Evolutionary conservation across 2,797 vertebrate genomes (phyloP).

Genomic region (Poeciliopsis turneri): DNA sequence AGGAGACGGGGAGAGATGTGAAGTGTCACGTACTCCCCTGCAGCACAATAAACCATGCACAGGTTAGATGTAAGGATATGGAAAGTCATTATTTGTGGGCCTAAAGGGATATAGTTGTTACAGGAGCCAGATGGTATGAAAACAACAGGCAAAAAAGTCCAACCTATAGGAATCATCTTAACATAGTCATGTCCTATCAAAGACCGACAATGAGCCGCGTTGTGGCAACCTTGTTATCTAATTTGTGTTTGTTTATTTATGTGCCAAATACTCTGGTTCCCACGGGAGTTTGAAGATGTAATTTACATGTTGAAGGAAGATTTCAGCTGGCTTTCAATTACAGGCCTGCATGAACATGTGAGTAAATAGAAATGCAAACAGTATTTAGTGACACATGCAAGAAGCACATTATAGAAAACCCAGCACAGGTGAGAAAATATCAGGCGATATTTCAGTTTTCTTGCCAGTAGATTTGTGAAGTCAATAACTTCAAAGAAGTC

Average conservation of each 20-base stretch:
- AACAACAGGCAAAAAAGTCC: slow-evolving; percentile 70
- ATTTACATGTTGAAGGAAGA: slow-evolving; percentile 58
- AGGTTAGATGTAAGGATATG: slow-evolving; percentile 76
- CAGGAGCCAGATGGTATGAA: slow-evolving; percentile 74
- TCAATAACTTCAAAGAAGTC: slow-evolving; percentile 46
- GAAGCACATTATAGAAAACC: neutral
- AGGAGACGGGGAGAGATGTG: slow-evolving; percentile 59
- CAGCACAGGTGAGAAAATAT: neutral
- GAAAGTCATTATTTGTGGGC: slow-evolving; percentile 81
- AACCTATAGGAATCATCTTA: slow-evolving; percentile 72
- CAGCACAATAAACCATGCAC: slow-evolving; percentile 68
- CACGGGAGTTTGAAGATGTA: slow-evolving; percentile 42
- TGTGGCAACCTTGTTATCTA: slow-evolving; percentile 69
- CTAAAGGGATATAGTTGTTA: slow-evolving; percentile 73
- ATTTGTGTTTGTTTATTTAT: slow-evolving; percentile 74
- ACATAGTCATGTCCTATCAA: slow-evolving; percentile 64
- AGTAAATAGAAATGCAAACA: slow-evolving; percentile 22
- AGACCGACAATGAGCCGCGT: slow-evolving; percentile 58
- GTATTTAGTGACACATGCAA: neutral
- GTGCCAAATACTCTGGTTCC: slow-evolving; percentile 39
- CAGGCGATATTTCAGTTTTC: slow-evolving; percentile 21
- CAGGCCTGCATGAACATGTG: slow-evolving; percentile 11
- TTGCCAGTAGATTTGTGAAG: slow-evolving; percentile 37
- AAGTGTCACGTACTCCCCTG: slow-evolving; percentile 72
- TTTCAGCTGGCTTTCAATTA: slow-evolving; percentile 7